Evolutionary conservation across 2,113 vertebrate genomes (phyloP), one percentile per base, ranked within the genome.

Genomic region (Heliornis fulica): DNA sequence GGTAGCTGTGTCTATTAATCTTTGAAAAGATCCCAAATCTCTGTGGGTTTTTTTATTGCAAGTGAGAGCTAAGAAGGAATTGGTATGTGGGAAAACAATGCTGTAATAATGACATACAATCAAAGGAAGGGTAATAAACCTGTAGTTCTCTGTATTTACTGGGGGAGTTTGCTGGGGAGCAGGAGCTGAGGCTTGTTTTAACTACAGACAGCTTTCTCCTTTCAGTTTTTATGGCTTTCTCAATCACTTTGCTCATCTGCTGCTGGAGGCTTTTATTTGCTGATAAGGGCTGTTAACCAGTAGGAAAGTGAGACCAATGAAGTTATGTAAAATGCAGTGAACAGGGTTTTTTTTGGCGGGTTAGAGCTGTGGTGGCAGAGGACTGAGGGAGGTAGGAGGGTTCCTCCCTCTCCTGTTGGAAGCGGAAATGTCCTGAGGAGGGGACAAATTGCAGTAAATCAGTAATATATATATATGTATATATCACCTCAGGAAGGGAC

Each of bases 251-350:
- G 45, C 88, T 96, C 95, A 87, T 96, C 92, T 97, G 89, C 87
- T 90, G 48, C 66, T 69, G 89, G 91, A 95, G 63, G 89, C 84
- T 97, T 98, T 97, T 97, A 97, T 97, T 97, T 97, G 87, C 87
- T 94, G 94, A 96, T 94, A 94, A 97, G 89, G 76, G 83, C 83
- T 95, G 77, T 95, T 97, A 97, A 94, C 64, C 64, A 80, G 79
- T 97, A 96, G 95, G 91, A 75, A 93, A 97, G 93, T 72, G 78
- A 93, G 93, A 83, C 87, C 91, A 87, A 84, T 91, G 88, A 94
- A 96, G 78, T 95, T 82, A 38, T 14, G 65, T 63, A 89, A 89
- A 83, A 90, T 46, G 64, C 64, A 84, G 13, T 9, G 5, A 89
- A 59, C 38, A 50, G 61, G n/a, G 46, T 21, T 46, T 46, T 26